Evolutionary conservation across 2,797 vertebrate species (phyloP).

Genomic region (Phalanger gymnotis): DNA sequence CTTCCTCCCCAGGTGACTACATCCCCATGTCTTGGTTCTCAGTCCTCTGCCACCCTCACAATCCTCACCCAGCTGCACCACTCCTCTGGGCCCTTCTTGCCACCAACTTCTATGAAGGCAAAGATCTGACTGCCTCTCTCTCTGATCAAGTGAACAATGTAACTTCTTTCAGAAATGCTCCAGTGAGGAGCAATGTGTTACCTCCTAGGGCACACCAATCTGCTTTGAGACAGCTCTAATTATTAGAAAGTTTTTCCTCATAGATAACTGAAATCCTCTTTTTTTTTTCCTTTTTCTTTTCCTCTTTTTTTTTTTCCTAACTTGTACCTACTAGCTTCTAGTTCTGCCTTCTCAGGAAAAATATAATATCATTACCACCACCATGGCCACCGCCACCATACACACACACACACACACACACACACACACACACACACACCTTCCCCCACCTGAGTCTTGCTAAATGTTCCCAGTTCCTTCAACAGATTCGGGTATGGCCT

Average conservation of each 20-base stretch:
- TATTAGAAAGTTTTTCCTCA: not conserved
- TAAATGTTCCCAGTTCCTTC: not conserved
- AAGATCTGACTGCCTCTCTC: not conserved
- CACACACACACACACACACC: no score
- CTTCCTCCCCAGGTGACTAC: not conserved
- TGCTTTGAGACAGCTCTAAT: not conserved
- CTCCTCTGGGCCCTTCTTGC: not conserved
- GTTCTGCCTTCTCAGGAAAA: not conserved
- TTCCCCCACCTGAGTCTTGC: no score
- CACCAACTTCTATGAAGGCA: not conserved
- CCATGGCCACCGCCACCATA: not conserved
- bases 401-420: not conserved
- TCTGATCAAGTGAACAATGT: not conserved
- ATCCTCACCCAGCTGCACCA: no score
- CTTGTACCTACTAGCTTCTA: not conserved
- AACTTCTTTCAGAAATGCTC: not conserved
- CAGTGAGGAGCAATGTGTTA: not conserved
- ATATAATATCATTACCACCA: not conserved
- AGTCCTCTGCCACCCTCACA: not conserved
- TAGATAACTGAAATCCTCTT: not conserved
- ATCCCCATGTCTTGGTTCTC: not conserved
- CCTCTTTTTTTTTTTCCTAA: not conserved
- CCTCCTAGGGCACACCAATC: not conserved
- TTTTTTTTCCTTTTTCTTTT: not conserved
- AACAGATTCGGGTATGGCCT: not conserved